Percentiles rank a stretch among this genome's conserved stretches.
Conservation (phyloP, 2,888 invertebrate genomes). For the Caenorhabditis doughertyi region DNA sequence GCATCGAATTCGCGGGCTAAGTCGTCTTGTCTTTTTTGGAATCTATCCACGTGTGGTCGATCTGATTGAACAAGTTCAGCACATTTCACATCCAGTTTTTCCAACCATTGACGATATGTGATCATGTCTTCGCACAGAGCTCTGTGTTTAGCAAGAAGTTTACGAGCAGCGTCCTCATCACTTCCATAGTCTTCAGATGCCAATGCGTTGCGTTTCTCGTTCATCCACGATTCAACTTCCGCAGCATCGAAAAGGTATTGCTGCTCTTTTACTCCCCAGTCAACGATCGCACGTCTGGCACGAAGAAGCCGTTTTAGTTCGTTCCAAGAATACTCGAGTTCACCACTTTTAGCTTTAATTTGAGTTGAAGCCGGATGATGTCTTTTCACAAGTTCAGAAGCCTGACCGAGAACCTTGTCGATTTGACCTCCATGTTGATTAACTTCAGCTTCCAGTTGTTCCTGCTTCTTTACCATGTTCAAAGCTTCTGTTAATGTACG, state of each 20-base stretch:
- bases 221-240: conserved; percentile 90
- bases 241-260: conserved; percentile 85
- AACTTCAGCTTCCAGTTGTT: conserved; percentile 92
- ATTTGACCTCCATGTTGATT: conserved; percentile 91
- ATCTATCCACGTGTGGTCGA: conserved; percentile 71
- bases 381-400: conserved; percentile 88
- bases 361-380: conserved; percentile 90
- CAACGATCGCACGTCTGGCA: conserved; percentile 83
- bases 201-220: conserved; percentile 90
- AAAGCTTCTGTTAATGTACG: conserved; percentile 94
- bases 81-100: conserved; percentile 71
- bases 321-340: conserved; percentile 84
- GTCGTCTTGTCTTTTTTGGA: conserved; percentile 74
- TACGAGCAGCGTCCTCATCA: conserved; percentile 93
- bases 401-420: conserved; percentile 90
- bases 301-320: conserved; percentile 80
- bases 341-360: conserved; percentile 89
- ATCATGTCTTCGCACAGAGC: conserved; percentile 84
- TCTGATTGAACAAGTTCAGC: conserved; percentile 66
- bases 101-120: conserved; percentile 76
- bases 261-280: conserved; percentile 92
- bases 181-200: conserved; percentile 90
- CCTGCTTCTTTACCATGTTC: conserved; percentile 93
- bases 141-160: conserved; percentile 95
- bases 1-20: conserved; percentile 75